Evolutionary conservation across 2,113 vertebrate genomes (phyloP), one percentile per base, ranked within the genome.

Genomic region (Oncorhynchus mykiss): DNA sequence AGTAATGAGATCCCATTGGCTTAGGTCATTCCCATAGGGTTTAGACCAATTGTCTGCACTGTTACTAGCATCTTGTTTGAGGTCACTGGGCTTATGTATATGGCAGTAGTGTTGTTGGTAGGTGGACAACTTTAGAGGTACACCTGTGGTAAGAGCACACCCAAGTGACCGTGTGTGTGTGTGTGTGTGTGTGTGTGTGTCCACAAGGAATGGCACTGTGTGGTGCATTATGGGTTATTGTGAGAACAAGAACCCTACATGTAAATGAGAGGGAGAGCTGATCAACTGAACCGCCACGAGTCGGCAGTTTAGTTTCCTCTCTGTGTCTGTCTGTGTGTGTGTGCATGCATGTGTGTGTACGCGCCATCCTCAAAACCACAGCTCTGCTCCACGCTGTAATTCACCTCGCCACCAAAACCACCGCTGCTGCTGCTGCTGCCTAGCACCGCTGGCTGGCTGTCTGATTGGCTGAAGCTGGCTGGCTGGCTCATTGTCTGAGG

Each of bases 331-430:
- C 79, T 81, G 34, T 74, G 86, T 85, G 87, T 85, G 77, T 79
- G 84, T 86, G 88, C 87, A 85, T 83, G 85, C 84, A 79, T 81
- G 24, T 75, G 86, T 86, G 88, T 86, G 77, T 79, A 84, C 78
- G 45, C 73, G 72, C 78, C 70, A 71, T 22, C 71, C 25, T 76
- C 64, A 82, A 90, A 92, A 93, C 93, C 93, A 84, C 93, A 93
- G 88, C 85, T 90, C 87, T 91, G 90, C 91, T 92, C 87, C 88
- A 85, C 78, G 90, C 90, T 93, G 91, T 93, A 93, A 94, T 93
- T 93, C 85, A 85, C 79, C 83, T 89, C 83, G 87, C 92, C 92
- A 88, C 91, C 83, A 90, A 94, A 94, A 93, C 93, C 93, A 3
- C 92, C n/a, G 68, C 80, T 81, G 87, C 85, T 34, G 31, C 85